Evolutionary conservation across 2,888 invertebrate species (phyloP), one percentile per base, ranked within the genome.

Genomic region (Trissonchulus latispiculum): DNA sequence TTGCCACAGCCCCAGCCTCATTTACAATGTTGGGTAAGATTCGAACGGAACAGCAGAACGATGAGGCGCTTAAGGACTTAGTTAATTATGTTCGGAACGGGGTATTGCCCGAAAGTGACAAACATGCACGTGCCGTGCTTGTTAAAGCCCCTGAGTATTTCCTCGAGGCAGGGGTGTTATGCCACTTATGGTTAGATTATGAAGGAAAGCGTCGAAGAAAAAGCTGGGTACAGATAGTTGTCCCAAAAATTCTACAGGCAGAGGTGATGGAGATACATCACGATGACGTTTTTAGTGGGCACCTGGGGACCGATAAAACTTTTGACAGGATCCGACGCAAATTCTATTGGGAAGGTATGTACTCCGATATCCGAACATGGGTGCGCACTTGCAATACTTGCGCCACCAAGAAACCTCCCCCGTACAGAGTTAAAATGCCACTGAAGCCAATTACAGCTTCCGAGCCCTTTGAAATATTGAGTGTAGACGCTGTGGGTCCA

Each of bases 311-410:
- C 8, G 73, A 75, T 0, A 77, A 77, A 48, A 77, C 76, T 8
- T 61, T 74, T 28, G 15, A 37, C 28, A 23, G 68, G 48, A 66
- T 77, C 8, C 32, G 72, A 29, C 48, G 32, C 28, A n/a, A 37
- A 1, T 78, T 75, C 71, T 77, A 72, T 31, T 78, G 77, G 77
- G 66, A 71, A 36, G 36, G n/a, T 18, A 76, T 76, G 75, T 71
- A 72, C 18, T 59, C 32, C 8, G 73, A 75, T 15, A 71, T 78
- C 18, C n/a, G 59, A 28, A 61, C 66, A 2, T 70, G 67, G 31
- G 69, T 70, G 33, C 32, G 62, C 8, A 32, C 31, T 1, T 78
- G 78, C 70, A 74, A 74, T 28, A 36, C 61, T 15, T 64, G 64
- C 64, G 31, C 29, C 8, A 64, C 64, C 28, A 64, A 64, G 33